Evolutionary conservation across 2,797 vertebrate species (phyloP).

Genomic region (Acanthurus lineatus): DNA sequence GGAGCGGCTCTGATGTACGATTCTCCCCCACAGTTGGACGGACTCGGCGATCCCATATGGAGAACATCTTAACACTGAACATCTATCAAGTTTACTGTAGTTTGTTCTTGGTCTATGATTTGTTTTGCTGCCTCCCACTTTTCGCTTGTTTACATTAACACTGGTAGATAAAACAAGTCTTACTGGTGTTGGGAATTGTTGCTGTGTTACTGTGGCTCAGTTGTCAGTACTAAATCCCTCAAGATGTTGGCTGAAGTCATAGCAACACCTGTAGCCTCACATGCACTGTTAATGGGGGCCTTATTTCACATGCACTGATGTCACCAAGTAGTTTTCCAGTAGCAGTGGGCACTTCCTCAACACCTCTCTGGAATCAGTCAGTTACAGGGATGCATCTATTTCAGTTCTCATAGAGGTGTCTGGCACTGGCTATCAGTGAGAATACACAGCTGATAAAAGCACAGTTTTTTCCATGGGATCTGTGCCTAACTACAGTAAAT

Average conservation of each 20-base stretch:
- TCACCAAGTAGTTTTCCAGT: constrained; percentile 50
- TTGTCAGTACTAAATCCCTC: constrained; percentile 60
- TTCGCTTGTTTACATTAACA: constrained; percentile 46
- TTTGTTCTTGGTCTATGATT: constrained; percentile 22
- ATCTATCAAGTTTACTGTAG: constrained; percentile 37
- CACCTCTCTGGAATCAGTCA: constrained; percentile 24
- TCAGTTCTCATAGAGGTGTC: constrained; percentile 13
- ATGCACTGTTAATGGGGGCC: constrained; percentile 23
- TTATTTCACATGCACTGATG: constrained; percentile 35
- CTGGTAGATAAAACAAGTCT: constrained; percentile 36
- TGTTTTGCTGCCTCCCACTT: constrained; percentile 30
- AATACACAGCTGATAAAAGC: constrained; percentile 19
- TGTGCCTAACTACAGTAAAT: constrained; percentile 50
- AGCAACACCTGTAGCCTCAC: constrained; percentile 65
- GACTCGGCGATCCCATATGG: constrained; percentile 55
- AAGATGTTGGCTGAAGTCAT: constrained; percentile 69
- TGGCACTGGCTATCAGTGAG: neutral
- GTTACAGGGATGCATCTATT: constrained; percentile 10
- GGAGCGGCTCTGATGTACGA: constrained; percentile 41
- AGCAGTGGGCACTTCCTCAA: neutral
- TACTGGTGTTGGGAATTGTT: constrained; percentile 67
- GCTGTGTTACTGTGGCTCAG: constrained; percentile 63
- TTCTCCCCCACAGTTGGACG: constrained; percentile 13
- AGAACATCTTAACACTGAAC: constrained; percentile 58
- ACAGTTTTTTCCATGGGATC: constrained; percentile 36